These are phyloP conservation scores for Nemapogon koenigi DNA, from an alignment of 2,888 invertebrate species.

Conservation along the genomic window DNA sequence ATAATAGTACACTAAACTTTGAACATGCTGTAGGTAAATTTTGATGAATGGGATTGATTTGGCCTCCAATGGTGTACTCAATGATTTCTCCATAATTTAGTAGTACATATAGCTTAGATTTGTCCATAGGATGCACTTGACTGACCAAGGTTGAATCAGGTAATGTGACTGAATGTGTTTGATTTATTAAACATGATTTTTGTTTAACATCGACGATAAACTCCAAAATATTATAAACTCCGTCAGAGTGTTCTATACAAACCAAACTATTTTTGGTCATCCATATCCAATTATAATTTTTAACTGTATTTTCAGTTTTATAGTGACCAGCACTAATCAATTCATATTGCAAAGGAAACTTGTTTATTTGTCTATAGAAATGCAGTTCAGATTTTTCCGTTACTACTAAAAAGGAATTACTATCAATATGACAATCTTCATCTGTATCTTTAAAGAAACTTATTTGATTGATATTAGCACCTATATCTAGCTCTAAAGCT, in stretches of 20 bases:
- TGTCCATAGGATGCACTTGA: constrained; percentile 31
- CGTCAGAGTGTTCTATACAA: constrained; percentile 30
- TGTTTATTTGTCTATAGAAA: constrained; percentile 38
- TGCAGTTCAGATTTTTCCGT: constrained; percentile 37
- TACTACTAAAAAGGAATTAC: constrained; percentile 49
- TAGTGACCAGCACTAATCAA: constrained; percentile 18
- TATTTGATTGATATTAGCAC: constrained; percentile 64
- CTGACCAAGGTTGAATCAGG: constrained; percentile 34
- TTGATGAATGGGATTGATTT: constrained; percentile 30
- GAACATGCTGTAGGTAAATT: constrained; percentile 45
- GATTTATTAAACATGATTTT: constrained; percentile 18
- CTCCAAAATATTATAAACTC: constrained; percentile 30
- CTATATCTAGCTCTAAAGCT: constrained; percentile 62
- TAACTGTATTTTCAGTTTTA: constrained; percentile 27
- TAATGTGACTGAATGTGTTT: constrained; percentile 24
- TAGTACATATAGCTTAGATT: constrained; percentile 29
- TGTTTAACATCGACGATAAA: constrained; percentile 25
- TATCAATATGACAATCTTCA: constrained; percentile 21
- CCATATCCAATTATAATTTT: constrained; percentile 65
- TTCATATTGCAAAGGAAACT: constrained; percentile 38
- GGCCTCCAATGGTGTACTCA: constrained; percentile 29
- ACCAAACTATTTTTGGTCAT: constrained; percentile 45
- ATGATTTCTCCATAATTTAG: constrained; percentile 40
- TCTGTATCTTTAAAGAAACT: constrained; percentile 55
- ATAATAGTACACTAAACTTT: constrained; percentile 41